Percentiles rank a stretch among this genome's conserved stretches.
Conservation (phyloP, 2,113 vertebrate genomes). For the Ardeotis arabs region DNA sequence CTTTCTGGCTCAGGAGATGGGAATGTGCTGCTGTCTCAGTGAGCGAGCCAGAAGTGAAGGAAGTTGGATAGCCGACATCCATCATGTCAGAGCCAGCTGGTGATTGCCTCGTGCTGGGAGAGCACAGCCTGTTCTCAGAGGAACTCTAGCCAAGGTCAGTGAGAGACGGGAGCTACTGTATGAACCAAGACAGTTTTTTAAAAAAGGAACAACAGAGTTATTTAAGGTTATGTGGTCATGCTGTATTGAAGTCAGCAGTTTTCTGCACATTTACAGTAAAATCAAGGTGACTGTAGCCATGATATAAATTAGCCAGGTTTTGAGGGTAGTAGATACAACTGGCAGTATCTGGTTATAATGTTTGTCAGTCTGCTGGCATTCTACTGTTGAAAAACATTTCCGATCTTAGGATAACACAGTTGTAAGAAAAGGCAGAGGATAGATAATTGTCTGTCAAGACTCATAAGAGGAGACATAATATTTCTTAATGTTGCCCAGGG, state of each 20-base stretch:
- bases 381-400: not conserved
- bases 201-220: not conserved
- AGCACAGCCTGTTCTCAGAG: not conserved
- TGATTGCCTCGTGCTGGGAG: not conserved
- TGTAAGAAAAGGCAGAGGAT: not conserved
- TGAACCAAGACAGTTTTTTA: not conserved
- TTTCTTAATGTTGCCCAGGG: not conserved
- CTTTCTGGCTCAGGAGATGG: conserved; percentile 6
- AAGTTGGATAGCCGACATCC: not conserved
- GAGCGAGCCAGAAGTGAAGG: not conserved
- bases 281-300: not conserved
- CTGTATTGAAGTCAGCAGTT: not conserved
- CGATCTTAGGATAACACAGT: not conserved
- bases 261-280: not conserved
- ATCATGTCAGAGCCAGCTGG: conserved; percentile 26
- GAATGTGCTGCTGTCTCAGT: not conserved
- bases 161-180: not conserved
- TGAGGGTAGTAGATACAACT: not conserved
- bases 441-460: not conserved
- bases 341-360: not conserved
- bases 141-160: conserved; percentile 20
- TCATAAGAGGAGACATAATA: not conserved
- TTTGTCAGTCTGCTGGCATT: not conserved
- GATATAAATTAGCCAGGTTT: not conserved
- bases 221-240: not conserved